Conservation (phyloP, 2,797 vertebrate genomes). For the Malurus leucopterus region DNA sequence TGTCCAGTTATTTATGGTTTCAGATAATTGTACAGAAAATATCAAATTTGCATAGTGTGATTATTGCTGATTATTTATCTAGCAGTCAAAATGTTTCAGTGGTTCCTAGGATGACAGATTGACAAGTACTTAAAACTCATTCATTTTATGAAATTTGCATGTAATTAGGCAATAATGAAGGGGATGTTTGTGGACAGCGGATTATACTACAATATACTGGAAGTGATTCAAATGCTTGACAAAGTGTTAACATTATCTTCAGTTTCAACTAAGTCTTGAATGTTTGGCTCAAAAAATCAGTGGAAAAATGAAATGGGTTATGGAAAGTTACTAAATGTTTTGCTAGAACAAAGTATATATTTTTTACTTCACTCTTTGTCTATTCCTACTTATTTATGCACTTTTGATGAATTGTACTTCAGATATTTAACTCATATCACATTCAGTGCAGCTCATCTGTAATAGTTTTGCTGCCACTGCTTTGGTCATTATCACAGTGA, state of each 20-base stretch:
- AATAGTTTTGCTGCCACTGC: conserved; percentile 43
- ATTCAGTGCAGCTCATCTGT: conserved; percentile 24
- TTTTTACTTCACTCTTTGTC: neutral
- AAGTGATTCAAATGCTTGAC: conserved; percentile 80
- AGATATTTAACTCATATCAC: conserved; percentile 33
- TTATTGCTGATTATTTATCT: conserved; percentile 99
- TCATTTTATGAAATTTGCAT: conserved; percentile 99
- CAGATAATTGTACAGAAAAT: conserved; percentile 97
- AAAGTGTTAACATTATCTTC: conserved; percentile 82
- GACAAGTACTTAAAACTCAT: conserved; percentile 99
- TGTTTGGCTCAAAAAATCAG: conserved; percentile 65
- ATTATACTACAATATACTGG: conserved; percentile 85
- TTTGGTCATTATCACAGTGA: conserved; percentile 56
- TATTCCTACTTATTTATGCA: conserved; percentile 19
- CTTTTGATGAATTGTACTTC: conserved; percentile 40
- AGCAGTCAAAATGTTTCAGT: conserved; percentile 97
- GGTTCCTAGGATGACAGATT: conserved; percentile 95
- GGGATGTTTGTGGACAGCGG: conserved; percentile 90
- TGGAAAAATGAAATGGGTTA: conserved; percentile 56
- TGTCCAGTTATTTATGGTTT: conserved; percentile 95
- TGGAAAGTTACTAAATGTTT: conserved; percentile 62
- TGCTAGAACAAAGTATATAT: conserved; percentile 49
- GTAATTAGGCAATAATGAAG: conserved; percentile 97
- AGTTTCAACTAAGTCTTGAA: conserved; percentile 75
- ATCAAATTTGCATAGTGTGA: conserved; percentile 99